Conservation (phyloP, 2,113 vertebrate species). For the Motacilla alba region DNA sequence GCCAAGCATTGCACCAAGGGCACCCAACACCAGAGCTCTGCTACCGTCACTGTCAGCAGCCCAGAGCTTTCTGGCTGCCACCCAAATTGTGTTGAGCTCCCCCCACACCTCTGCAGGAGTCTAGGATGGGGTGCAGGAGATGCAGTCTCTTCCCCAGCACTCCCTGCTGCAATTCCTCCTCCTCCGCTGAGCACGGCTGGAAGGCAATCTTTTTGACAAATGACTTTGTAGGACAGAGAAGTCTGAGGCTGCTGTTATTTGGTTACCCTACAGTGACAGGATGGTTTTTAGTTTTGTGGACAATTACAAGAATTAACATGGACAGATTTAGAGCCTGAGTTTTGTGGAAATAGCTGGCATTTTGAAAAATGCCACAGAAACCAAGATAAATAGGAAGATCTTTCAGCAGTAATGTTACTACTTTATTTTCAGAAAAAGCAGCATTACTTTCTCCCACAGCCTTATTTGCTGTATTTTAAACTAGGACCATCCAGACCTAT, state of each 20-base stretch:
- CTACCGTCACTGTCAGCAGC: fast-evolving
- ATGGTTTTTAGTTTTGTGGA: not conserved
- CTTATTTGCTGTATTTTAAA: not conserved
- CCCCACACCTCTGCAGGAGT: fast-evolving
- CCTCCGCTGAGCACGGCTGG: fast-evolving
- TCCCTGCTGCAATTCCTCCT: not conserved
- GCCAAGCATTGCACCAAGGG: not conserved
- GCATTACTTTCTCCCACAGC: not conserved
- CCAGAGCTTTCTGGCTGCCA: not conserved
- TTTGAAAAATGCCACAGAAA: not conserved
- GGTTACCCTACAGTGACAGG: slow-evolving; percentile 11
- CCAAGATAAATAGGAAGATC: not conserved
- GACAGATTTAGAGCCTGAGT: slow-evolving; percentile 19
- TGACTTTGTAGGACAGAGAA: not conserved
- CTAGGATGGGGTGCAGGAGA: not conserved
- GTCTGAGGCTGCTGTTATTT: not conserved
- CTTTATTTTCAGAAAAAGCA: not conserved
- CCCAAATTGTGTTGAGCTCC: fast-evolving
- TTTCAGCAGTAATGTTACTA: not conserved
- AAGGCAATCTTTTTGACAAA: slow-evolving; percentile 19
- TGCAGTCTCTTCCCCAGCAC: not conserved
- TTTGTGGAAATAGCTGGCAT: not conserved
- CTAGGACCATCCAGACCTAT: not conserved
- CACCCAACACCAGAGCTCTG: not conserved
- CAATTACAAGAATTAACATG: slow-evolving; percentile 5